Conservation (phyloP, 2,888 invertebrate genomes). For the Hydrotaea cyrtoneurina region DNA sequence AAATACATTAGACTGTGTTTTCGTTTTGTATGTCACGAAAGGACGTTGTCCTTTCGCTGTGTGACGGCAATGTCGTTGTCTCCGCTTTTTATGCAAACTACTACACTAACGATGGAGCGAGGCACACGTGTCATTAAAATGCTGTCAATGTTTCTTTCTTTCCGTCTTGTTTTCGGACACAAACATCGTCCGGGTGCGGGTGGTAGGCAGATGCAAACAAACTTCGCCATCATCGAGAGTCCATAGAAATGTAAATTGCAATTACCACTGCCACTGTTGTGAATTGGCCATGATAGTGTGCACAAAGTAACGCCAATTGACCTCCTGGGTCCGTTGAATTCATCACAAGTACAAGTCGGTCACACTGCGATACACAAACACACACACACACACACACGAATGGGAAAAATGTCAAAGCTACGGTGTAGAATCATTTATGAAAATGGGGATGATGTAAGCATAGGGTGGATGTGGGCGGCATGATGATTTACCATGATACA, state of each 20-base stretch:
- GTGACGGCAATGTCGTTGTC: not conserved
- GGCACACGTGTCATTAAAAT: constrained; percentile 61
- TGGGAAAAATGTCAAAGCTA: constrained; percentile 48
- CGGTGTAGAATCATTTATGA: constrained; percentile 53
- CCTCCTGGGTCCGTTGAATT: constrained; percentile 57
- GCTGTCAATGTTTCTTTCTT: constrained; percentile 48
- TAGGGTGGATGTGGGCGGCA: not conserved
- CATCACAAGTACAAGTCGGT: constrained; percentile 23
- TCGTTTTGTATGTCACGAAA: constrained; percentile 53
- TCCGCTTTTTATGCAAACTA: constrained; percentile 49
- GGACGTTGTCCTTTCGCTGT: constrained; percentile 37
- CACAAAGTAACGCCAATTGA: constrained; percentile 63
- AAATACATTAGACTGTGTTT: constrained; percentile 24
- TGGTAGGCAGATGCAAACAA: constrained; percentile 26
- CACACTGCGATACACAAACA: constrained; percentile 13
- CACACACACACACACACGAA: not conserved
- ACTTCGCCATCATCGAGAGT: not conserved
- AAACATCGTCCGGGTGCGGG: not conserved
- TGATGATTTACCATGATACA: too few species aligned
- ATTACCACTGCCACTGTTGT: constrained; percentile 53
- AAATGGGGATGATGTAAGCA: constrained; percentile 47
- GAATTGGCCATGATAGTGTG: constrained; percentile 56
- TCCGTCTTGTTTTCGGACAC: constrained; percentile 28
- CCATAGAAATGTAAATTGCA: constrained; percentile 41
- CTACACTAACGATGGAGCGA: constrained; percentile 41